Conservation (phyloP, 1,140 invertebrate species). For the Caenorhabditis elegans region WBcel235 BX284604.4:7478501-7479000, state of each 20-base stretch:
- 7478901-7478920: background rate
- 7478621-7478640: background rate
- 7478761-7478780: too few relatives aligned
- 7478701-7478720: background rate
- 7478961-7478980: background rate
- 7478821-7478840: background rate
- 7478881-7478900: conserved; percentile 19
- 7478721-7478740: background rate
- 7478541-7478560: background rate
- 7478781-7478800: background rate
- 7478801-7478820: background rate
- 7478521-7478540: background rate
- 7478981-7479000: background rate
- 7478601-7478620: background rate
- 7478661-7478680: conserved; percentile 6
- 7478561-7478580: too few relatives aligned
- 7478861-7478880: background rate
- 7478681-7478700: background rate
- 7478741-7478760: background rate
- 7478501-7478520: conserved; percentile 1
- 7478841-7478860: background rate
- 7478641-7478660: background rate
- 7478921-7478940: background rate
- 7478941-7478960: background rate
- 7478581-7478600: background rate